Base-by-base conservation (phyloP, 2,797 vertebrate genomes). In the Tenualosa ilisha region DNA sequence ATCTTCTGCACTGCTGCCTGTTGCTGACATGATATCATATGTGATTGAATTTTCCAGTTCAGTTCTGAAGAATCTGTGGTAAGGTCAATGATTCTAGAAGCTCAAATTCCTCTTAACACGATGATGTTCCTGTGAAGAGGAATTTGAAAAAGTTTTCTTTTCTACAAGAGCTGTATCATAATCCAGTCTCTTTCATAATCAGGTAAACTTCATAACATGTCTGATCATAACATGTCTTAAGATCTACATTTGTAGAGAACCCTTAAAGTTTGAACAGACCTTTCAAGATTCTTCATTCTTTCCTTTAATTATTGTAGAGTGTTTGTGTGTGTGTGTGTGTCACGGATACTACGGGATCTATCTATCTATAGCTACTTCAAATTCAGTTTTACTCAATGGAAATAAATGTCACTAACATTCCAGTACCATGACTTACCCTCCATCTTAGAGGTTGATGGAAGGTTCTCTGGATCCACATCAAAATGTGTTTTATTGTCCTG, bases 401-500 rank as follows among this genome's bases (percentile, higher is more conserved):
- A 22, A 20, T 59, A n/a, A 59, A 17, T 6, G 31, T 72, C 68
- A 15, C 3, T 72, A 72, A 40, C 7, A 3, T 20, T 8, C 72
- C 20, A 79, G 1, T 1, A 6, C 37, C 13, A 26, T 72, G 49
- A 51, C 51, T 86, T 88, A 87, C 87, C 85, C 22, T 94, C 90
- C 26, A 59, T 40, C 85, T 72, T 88, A 81, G 82, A 81, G 31
- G 61, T 68, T 59, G 84, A 59, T 43, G 82, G 82, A 49, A 54
- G 49, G 68, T 9, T 24, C 49, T 81, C 79, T 79, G 37, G 15
- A 79, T 79, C 72, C 72, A 43, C 8, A 22, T 86, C n/a, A 93
- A 95, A 92, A 72, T 93, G 91, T 56, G 93, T 94, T 61, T 96
- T 95, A 91, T 95, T 96, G 90, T 95, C 15, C 40, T 95, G 92